Conservation (phyloP, 2,113 vertebrate genomes). For the Danionella cerebrum region DNA sequence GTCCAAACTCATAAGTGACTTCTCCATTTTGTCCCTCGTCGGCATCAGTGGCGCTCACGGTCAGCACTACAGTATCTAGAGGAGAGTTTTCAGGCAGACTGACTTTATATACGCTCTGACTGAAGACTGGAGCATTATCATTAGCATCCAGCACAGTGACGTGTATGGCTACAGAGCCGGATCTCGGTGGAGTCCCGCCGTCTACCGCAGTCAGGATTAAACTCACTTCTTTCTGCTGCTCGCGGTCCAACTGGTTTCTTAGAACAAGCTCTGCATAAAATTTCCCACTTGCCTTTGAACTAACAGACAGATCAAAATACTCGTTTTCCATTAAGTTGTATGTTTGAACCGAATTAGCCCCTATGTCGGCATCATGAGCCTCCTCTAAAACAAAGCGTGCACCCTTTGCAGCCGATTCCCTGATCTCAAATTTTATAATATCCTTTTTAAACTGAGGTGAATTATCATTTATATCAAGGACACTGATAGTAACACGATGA, state of each 20-base stretch:
- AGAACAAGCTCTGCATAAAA: slow-evolving; percentile 41
- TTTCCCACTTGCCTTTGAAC: slow-evolving; percentile 10
- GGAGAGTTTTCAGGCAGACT: slow-evolving; percentile 51
- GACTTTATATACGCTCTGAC: slow-evolving; percentile 41
- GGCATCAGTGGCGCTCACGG: slow-evolving; percentile 46
- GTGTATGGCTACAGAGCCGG: slow-evolving; percentile 45
- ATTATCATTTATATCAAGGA: too few species aligned
- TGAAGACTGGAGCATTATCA: slow-evolving; percentile 49
- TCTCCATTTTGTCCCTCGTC: slow-evolving; percentile 55
- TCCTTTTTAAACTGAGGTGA: slow-evolving; percentile 50
- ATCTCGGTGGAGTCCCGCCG: slow-evolving; percentile 50
- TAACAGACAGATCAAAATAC: slow-evolving; percentile 58
- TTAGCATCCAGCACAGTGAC: slow-evolving; percentile 51
- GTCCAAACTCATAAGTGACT: slow-evolving; percentile 51
- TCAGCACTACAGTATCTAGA: slow-evolving; percentile 26
- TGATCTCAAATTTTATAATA: slow-evolving; percentile 45
- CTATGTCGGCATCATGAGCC: slow-evolving; percentile 53
- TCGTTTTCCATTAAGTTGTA: slow-evolving; percentile 43
- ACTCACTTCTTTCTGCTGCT: slow-evolving; percentile 33
- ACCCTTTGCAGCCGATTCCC: slow-evolving; percentile 46
- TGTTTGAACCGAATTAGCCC: slow-evolving; percentile 43
- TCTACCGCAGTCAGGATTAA: slow-evolving; percentile 51
- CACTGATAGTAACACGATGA: too few species aligned
- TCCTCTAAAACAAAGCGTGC: slow-evolving; percentile 45
- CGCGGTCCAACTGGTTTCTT: slow-evolving; percentile 46